These are phyloP conservation scores for Eilema sororculum DNA, from an alignment of 2,888 invertebrate species.

Conservation along the genomic window DNA sequence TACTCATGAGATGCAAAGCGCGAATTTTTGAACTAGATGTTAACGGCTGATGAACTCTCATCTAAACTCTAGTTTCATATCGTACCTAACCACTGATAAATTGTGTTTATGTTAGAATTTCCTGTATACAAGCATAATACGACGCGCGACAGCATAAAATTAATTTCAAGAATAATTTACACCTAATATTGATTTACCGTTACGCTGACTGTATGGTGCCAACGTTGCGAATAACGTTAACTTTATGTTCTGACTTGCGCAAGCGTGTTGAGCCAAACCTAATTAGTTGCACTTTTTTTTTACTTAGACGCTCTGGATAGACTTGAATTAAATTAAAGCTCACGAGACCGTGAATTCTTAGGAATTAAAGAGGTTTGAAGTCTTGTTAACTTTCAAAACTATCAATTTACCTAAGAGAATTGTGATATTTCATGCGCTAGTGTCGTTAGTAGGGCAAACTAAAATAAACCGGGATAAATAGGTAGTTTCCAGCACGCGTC, in stretches of 20 bases:
- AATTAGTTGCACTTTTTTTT: slow-evolving; percentile 72
- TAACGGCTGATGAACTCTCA: background rate
- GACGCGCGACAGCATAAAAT: slow-evolving; percentile 3
- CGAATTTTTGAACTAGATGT: background rate
- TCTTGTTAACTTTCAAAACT: slow-evolving; percentile 8
- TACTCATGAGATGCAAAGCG: background rate
- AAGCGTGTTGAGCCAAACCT: slow-evolving; percentile 60
- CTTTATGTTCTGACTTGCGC: slow-evolving; percentile 49
- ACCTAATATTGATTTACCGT: slow-evolving; percentile 47
- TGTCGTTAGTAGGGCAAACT: slow-evolving; percentile 77
- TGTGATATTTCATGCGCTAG: slow-evolving; percentile 42
- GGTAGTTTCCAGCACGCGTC: slow-evolving; percentile 81
- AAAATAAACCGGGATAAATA: slow-evolving; percentile 77
- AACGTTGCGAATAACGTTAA: slow-evolving; percentile 56
- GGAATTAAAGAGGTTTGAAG: background rate
- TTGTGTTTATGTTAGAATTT: background rate
- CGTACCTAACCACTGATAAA: background rate
- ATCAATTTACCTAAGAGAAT: background rate
- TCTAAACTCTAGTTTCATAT: background rate
- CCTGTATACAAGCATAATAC: background rate
- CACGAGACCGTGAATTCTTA: slow-evolving; percentile 67
- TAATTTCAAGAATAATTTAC: slow-evolving; percentile 8
- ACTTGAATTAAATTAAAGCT: slow-evolving; percentile 67
- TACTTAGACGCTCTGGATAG: slow-evolving; percentile 57
- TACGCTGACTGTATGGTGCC: slow-evolving; percentile 49